Evolutionary conservation across 2,888 invertebrate genomes (phyloP), one percentile per base, ranked within the genome.

Genomic region (Xestia rhomboidea): DNA sequence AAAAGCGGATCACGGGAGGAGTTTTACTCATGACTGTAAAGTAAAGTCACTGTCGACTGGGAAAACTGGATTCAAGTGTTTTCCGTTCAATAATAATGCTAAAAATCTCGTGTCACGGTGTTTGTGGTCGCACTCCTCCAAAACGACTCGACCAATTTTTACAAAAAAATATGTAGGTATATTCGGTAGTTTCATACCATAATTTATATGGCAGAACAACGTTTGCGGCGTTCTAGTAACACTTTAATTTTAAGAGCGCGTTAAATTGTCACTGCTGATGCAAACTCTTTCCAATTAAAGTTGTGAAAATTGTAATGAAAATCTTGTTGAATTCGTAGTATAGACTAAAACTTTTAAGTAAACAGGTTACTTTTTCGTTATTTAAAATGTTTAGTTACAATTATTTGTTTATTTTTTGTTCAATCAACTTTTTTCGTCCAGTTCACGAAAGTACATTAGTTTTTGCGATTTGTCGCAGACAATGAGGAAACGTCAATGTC

Each of bases 401-500:
- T 46, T 57, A 0, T 1, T 57, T 27, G 57, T 57, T 57, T 27
- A 15, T 18, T 82, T 82, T 82, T 84, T 84, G 57, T 74, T 71
- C 63, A 60, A 68, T 73, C 13, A 57, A 49, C 27, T 44, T 80
- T 79, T 79, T 82, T 51, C 15, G 18, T 11, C 3, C 7, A n/a
- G 11, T 30, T 79, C n/a, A 68, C 54, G 84, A 82, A 79, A 70
- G 49, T 51, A 64, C 49, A 30, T 62, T 68, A 21, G 57, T 84
- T 78, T 81, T 64, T 81, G 67, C 18, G 21, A 80, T 30, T 7
- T 21, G 21, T 49, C 41, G 41, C 44, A 13, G 49, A 54, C 41
- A 81, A 72, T 80, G 46, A 71, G 70, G 68, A 84, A 81, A 68
- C 38, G 51, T 46, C 13, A 15, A 60, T 13, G 34, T 64, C 44